A percentile compares a stretch with the other conserved stretches of the same genome.
phyloP scores from a whole-genome alignment of 2,113 vertebrate genomes.

The Tychaedon coryphoeus region DNA sequence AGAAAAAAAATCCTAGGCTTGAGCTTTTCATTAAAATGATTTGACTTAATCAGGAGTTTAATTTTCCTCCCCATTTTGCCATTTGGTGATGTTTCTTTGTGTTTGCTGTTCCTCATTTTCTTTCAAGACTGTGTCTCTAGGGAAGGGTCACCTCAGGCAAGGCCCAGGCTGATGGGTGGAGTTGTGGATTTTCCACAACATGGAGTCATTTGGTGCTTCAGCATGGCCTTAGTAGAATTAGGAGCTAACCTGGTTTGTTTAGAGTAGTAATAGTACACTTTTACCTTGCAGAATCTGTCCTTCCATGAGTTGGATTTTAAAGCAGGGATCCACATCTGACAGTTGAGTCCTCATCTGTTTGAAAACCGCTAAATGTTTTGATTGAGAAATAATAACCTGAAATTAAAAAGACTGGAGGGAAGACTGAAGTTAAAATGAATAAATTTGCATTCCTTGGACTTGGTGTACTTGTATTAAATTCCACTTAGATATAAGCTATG shows the following conservation, averaged over 20 bases:
- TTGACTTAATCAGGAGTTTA: fast-evolving
- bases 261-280: not conserved
- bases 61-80: not conserved
- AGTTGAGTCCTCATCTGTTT: not conserved
- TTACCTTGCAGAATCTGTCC: not conserved
- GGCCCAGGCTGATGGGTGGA: not conserved
- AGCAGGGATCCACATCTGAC: not conserved
- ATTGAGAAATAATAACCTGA: not conserved
- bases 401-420: not conserved
- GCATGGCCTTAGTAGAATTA: not conserved
- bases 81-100: not conserved
- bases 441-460: not conserved
- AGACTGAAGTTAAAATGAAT: not conserved
- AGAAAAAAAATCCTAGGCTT: not conserved
- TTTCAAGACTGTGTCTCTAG: not conserved
- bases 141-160: not conserved
- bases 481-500: not conserved
- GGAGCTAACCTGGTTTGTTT: not conserved
- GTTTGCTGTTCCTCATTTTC: not conserved
- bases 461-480: not conserved
- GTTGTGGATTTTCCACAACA: not conserved
- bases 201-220: not conserved
- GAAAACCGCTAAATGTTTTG: not conserved
- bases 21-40: not conserved
- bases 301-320: not conserved